Evolutionary conservation across 2,797 vertebrate species (phyloP), one percentile per base, ranked within the genome.

Genomic region (Spea hammondii): DNA sequence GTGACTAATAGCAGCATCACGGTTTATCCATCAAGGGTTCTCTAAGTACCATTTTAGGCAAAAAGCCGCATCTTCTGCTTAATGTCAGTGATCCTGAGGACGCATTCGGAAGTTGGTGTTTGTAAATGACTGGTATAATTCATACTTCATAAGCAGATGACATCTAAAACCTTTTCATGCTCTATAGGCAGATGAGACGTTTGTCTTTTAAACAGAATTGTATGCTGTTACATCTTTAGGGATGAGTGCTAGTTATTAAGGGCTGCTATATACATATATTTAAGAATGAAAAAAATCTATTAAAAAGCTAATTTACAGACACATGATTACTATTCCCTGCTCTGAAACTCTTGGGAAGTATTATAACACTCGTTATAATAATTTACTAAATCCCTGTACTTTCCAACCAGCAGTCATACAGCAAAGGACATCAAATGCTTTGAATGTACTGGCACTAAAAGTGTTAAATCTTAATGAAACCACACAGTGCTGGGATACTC

Each of bases 201-300:
- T 10, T 57, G 11, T 9, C 46, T 50, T 14, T 8, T 53, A n/a
- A 74, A 69, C 17, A 53, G 17, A 72, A 83, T 70, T 67, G 32
- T 62, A 66, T 4, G n/a, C 3, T 70, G 32, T 62, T 5, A 0
- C 12, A 10, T 67, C 62, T 7, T 0, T 74, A 64, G 80, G 67
- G 57, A 81, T 8, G 4, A 72, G 50, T 49, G 4, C 13, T 8
- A 50, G 5, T 3, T 55, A 47, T 66, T 54, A 74, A 1, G 0
- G 66, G 59, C 10, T 65, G 8, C n/a, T 17, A 12, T 57, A 47
- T 59, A 70, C 48, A 74, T 74, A 5, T 50, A 70, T 78, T 82
- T 45, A 83, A 84, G 59, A 12, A 62, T 75, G 49, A 49, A 50
- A 2, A 17, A 82, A 70, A 72, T 84, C 78, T 78, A 82, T 60